Conservation (phyloP, 2,113 vertebrate species). For the Cyanistes caeruleus region DNA sequence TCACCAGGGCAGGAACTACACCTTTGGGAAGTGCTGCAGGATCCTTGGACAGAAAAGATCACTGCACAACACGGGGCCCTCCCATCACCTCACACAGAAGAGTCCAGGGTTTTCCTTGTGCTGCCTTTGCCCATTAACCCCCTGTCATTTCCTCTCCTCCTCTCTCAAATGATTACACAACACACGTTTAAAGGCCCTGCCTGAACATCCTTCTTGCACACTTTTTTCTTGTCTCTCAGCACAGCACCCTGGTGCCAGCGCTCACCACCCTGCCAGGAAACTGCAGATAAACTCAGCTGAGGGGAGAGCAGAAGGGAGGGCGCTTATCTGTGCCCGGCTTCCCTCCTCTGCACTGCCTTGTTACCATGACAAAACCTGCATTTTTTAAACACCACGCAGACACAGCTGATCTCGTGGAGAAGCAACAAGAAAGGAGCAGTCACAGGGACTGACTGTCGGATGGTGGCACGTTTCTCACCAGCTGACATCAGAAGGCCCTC, state of each 20-base stretch:
- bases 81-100: background rate
- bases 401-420: background rate
- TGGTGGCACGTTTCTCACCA: background rate
- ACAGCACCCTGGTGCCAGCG: background rate
- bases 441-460: background rate
- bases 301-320: background rate
- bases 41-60: background rate
- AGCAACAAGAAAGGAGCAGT: slow-evolving; percentile 34
- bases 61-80: background rate
- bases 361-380: slow-evolving; percentile 59
- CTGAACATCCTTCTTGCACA: background rate
- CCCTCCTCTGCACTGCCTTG: slow-evolving; percentile 46
- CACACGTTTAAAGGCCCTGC: background rate
- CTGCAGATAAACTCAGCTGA: slow-evolving; percentile 43
- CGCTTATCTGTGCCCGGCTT: slow-evolving; percentile 2
- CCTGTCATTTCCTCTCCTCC: background rate
- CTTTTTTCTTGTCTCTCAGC: background rate
- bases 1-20: background rate
- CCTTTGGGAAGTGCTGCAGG: background rate
- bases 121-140: background rate
- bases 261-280: slow-evolving; percentile 3
- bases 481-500: background rate
- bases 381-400: slow-evolving; percentile 10
- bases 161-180: background rate
- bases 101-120: background rate